Evolutionary conservation across 1,140 invertebrate genomes (phyloP).

Genomic region (Hyphantria cunea): DNA sequence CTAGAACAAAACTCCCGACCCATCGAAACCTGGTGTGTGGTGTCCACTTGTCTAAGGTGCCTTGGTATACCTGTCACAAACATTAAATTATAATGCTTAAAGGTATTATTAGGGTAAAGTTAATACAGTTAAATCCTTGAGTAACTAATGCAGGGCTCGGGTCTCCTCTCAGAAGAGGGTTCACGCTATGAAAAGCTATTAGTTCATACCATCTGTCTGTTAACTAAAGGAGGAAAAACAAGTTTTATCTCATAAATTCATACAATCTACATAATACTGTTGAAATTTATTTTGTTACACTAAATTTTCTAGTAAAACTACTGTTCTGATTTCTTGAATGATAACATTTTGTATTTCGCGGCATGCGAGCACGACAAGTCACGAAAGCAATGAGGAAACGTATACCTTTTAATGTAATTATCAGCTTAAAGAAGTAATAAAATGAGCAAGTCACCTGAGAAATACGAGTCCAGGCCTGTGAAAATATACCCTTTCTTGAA

Average conservation of each 20-base stretch:
- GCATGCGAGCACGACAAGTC: constrained; percentile 13
- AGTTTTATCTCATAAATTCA: too few species aligned
- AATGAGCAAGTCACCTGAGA: constrained; percentile 77
- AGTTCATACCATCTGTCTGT: too few species aligned
- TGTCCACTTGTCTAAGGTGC: constrained; percentile 85
- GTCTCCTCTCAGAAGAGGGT: too few species aligned
- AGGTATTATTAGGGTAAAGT: too few species aligned
- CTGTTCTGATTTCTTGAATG: too few species aligned
- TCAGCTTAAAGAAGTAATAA: constrained; percentile 1
- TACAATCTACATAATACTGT: too few species aligned
- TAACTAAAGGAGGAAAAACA: too few species aligned
- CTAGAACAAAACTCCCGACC: constrained; percentile 79
- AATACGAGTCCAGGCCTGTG: constrained; percentile 82
- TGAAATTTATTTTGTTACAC: too few species aligned
- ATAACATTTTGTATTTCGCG: constrained; percentile 2
- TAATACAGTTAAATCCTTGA: too few species aligned
- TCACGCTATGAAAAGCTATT: too few species aligned
- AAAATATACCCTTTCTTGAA: constrained; percentile 79
- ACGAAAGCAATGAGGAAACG: neutral
- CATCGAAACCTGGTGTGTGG: constrained; percentile 84
- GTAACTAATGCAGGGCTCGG: too few species aligned
- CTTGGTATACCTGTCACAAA: constrained; percentile 80
- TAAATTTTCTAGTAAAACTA: too few species aligned
- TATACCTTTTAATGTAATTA: neutral
- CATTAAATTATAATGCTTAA: neutral